Conservation (phyloP, 92 coral and sea anemone species). For the Heteractis magnifica region DNA sequence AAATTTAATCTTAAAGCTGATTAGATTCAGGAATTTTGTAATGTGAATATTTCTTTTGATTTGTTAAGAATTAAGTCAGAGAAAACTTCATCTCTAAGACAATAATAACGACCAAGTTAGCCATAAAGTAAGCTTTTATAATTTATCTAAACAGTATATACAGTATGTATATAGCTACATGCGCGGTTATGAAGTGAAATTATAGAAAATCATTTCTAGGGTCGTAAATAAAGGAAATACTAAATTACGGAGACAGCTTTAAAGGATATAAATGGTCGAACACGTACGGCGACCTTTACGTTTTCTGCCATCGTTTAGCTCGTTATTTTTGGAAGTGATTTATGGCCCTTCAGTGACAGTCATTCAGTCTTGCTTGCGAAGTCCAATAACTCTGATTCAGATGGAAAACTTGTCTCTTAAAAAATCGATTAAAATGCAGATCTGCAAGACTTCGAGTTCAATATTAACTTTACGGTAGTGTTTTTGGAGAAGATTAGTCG, state of each 20-base stretch:
- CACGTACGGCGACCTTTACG: constrained; percentile 90
- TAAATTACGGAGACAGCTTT: constrained; percentile 1
- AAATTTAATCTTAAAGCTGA: no score
- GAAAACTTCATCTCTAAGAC: not conserved
- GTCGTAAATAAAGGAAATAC: not conserved
- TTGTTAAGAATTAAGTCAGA: not conserved
- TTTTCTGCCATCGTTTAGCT: constrained; percentile 61
- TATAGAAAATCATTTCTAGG: not conserved
- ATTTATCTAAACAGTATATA: no score
- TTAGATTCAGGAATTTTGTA: no score
- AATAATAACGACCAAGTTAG: not conserved
- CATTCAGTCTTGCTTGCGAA: not conserved
- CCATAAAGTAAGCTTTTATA: not conserved
- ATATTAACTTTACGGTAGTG: not conserved
- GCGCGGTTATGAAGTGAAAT: not conserved
- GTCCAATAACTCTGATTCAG: not conserved
- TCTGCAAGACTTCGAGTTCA: not conserved
- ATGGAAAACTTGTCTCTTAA: not conserved
- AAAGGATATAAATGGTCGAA: constrained; percentile 97
- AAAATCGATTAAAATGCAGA: not conserved
- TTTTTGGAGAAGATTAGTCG: not conserved
- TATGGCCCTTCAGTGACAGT: not conserved
- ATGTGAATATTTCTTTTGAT: no score
- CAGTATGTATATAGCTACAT: no score
- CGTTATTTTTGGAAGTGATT: not conserved